phyloP scores from a whole-genome alignment of 2,888 invertebrate species.

The Harpalus rubripes region DNA sequence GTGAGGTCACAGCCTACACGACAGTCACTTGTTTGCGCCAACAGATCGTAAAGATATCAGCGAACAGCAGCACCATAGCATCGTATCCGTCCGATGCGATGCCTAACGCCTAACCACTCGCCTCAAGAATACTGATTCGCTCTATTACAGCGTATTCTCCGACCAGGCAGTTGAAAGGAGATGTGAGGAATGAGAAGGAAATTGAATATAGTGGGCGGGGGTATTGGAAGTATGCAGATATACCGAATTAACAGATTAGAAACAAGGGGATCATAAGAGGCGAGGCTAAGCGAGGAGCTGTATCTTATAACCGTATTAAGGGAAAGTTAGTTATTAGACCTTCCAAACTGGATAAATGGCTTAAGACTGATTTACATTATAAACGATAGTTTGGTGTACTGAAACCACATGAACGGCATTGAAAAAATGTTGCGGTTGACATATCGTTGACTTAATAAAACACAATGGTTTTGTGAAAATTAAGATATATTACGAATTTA shows the following conservation, averaged over 20 bases:
- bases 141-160: conserved; percentile 35
- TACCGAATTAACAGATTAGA: neutral
- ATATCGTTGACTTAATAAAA: too few relatives aligned
- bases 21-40: conserved; percentile 38
- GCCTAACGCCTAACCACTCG: conserved; percentile 8
- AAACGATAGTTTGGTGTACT: too few relatives aligned
- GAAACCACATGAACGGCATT: too few relatives aligned
- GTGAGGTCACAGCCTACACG: conserved; percentile 34
- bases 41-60: conserved; percentile 50
- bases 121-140: conserved; percentile 41
- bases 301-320: too few relatives aligned
- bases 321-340: too few relatives aligned
- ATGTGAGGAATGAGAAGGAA: neutral
- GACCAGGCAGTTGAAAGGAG: neutral
- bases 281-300: too few relatives aligned
- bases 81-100: conserved; percentile 17
- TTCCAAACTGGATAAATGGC: too few relatives aligned
- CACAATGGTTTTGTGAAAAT: too few relatives aligned
- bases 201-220: conserved; percentile 14
- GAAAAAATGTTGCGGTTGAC: too few relatives aligned
- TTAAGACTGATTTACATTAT: too few relatives aligned
- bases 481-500: too few relatives aligned
- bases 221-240: neutral
- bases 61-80: conserved; percentile 9
- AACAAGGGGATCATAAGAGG: neutral